Conservation (phyloP, 2,888 invertebrate species). For the Eutolmus rufibarbis region DNA sequence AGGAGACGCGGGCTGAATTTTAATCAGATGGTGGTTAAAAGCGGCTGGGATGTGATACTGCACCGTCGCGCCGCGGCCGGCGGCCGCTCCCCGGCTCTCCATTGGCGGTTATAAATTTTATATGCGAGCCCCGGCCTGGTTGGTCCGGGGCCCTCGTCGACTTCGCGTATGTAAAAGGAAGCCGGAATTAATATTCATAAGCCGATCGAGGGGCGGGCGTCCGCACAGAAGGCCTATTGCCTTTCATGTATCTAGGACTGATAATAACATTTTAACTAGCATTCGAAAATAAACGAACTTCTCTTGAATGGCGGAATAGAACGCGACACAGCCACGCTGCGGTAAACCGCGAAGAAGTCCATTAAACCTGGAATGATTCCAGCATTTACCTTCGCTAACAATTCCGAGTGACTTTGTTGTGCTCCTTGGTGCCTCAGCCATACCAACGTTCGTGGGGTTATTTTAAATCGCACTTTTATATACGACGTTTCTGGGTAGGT, state of each 20-base stretch:
- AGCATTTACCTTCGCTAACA: constrained; percentile 5
- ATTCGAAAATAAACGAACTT: not conserved
- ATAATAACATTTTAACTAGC: constrained; percentile 39
- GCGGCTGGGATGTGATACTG: not conserved
- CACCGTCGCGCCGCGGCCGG: not conserved
- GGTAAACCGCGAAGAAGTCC: constrained; percentile 27
- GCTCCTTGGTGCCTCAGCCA: not conserved
- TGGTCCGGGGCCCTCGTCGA: not conserved
- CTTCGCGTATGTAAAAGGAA: not conserved
- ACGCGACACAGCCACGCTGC: not conserved
- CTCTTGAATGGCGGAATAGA: not conserved
- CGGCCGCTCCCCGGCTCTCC: not conserved
- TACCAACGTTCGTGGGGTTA: not conserved
- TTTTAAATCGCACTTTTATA: constrained; percentile 33
- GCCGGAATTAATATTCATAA: constrained; percentile 34
- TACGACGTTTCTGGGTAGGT: not conserved
- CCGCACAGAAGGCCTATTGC: not conserved
- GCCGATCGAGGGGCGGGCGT: constrained; percentile 7
- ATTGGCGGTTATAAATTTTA: constrained; percentile 32
- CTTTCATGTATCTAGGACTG: not conserved
- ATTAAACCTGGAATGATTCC: constrained; percentile 1
- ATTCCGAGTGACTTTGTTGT: constrained; percentile 27
- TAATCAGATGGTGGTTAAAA: not conserved
- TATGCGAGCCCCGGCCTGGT: not conserved
- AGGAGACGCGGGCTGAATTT: constrained; percentile 3